These are phyloP conservation scores for Colinus virginianus DNA, from an alignment of 2,113 vertebrate genomes.

Conservation along the genomic window DNA sequence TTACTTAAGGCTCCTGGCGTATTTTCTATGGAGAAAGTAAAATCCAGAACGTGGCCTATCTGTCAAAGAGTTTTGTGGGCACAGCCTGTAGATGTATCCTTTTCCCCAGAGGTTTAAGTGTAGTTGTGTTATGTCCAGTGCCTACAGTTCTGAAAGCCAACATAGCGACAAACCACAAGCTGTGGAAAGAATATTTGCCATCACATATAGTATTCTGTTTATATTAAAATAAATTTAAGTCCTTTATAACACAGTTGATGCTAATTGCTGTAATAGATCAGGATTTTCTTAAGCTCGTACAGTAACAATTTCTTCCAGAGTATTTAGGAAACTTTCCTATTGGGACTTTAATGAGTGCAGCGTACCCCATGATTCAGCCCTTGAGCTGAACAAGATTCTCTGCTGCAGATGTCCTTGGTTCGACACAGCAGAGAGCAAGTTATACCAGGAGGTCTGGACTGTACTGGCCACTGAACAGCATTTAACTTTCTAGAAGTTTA, in stretches of 20 bases:
- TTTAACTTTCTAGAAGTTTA: not conserved
- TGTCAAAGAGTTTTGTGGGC: not conserved
- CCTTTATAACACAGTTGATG: not conserved
- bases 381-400: not conserved
- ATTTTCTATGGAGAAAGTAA: not conserved
- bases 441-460: not conserved
- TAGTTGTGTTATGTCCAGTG: accelerated
- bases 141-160: not conserved
- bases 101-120: not conserved
- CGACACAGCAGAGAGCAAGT: not conserved
- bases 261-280: not conserved
- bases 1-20: not conserved
- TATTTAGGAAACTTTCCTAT: not conserved
- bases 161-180: not conserved
- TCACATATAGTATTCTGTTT: not conserved
- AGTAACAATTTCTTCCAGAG: not conserved
- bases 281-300: not conserved
- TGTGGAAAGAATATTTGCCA: not conserved
- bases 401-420: not conserved
- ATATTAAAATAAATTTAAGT: not conserved
- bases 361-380: accelerated
- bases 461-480: not conserved
- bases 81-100: not conserved
- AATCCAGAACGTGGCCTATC: not conserved
- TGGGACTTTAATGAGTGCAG: not conserved